Evolutionary conservation across 2,888 invertebrate genomes (phyloP).

Genomic region (Poecilus cupreus): DNA sequence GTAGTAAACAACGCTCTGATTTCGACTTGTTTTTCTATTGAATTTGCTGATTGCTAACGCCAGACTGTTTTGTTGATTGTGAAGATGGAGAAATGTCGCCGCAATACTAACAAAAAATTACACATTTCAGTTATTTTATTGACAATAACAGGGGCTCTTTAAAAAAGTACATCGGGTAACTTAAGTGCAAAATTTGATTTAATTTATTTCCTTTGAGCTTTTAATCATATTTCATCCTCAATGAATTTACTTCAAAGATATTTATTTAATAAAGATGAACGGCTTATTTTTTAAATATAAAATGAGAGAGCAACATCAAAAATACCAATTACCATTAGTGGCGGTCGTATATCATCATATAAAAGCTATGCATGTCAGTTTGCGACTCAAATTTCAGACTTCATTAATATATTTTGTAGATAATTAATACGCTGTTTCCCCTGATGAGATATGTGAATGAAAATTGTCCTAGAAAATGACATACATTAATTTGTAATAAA

Average conservation of each 20-base stretch:
- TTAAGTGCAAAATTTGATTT: neutral
- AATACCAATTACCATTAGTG: neutral
- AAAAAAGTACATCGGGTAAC: no score
- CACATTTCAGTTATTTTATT: no score
- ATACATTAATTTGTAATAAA: neutral
- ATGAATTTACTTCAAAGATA: neutral
- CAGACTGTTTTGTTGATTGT: conserved; percentile 7
- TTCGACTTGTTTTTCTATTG: neutral
- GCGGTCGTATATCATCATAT: neutral
- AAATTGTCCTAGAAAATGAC: neutral
- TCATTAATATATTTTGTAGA: neutral
- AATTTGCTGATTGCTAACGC: neutral
- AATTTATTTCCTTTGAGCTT: neutral
- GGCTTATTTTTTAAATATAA: neutral
- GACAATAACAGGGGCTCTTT: no score
- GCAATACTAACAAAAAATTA: no score
- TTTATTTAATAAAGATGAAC: neutral
- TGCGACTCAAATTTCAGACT: neutral
- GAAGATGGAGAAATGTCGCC: no score
- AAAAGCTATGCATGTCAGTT: conserved; percentile 10
- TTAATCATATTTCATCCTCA: neutral
- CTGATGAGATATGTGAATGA: neutral
- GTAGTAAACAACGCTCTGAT: conserved; percentile 15
- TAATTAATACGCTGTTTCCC: neutral
- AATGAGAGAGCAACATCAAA: neutral